Evolutionary conservation across 2,888 invertebrate genomes (phyloP), one percentile per base, ranked within the genome.

Genomic region (Drosophila mimetica): DNA sequence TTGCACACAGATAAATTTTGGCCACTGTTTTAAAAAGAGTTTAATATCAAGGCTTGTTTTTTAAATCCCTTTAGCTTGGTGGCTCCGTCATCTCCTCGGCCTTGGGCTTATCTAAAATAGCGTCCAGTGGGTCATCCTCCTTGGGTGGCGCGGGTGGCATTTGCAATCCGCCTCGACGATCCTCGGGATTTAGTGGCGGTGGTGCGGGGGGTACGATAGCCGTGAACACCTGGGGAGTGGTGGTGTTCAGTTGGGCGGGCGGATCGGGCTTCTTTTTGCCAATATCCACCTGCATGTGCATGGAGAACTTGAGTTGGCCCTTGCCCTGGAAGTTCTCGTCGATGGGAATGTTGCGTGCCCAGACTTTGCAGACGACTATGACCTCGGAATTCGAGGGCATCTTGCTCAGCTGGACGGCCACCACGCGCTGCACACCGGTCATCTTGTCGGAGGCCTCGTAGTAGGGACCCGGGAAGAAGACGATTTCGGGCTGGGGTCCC

Each of bases 281-380:
- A 7, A 7, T 3, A 7, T 44, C 41, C 9, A 13, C 13, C 1
- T 32, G 44, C 69, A 81, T 73, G 0, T 22, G 4, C 1, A 81
- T 2, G 4, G 39, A 9, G 34, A 82, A 63, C 44, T 36, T 64
- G 0, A 55, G 42, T 25, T 87, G 34, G 1, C 81, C 88, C 1
- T 1, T 39, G 11, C 88, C 87, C 2, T 34, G 25, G 13, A 47
- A 7, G 6, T 46, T 6, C 0, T 22, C 4, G 3, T 76, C 30
- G 9, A 80, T 25, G 9, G 42, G 7, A 16, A 84, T 83, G 46
- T 84, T 88, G 11, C 64, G 66, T 3, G 84, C 86, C 84, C 87
- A 84, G 7, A 46, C 53, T 4, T 1, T 72, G 37, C 88, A 84
- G 0, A 2, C 11, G 3, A 84, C 5, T 1, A 13, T 9, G 4